Conservation (phyloP, 2,113 vertebrate species). For the Pseudorhombus dupliciocellatus region DNA sequence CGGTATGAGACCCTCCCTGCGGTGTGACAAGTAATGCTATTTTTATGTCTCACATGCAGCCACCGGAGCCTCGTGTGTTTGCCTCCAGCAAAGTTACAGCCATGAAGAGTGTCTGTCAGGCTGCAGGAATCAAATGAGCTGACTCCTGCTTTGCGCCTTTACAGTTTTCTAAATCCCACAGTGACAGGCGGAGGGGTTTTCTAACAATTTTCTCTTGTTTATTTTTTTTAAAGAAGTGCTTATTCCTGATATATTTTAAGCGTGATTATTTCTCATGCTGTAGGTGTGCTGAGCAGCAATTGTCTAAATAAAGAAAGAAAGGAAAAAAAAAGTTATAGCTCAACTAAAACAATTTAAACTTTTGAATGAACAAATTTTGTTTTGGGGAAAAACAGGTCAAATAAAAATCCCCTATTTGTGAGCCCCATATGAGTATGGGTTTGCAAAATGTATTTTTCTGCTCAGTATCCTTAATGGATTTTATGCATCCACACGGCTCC, state of each 20-base stretch:
- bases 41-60: constrained; percentile 77
- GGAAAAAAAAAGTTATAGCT: neutral
- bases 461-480: constrained; percentile 71
- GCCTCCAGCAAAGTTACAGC: constrained; percentile 46
- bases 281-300: neutral
- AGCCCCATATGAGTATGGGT: constrained; percentile 34
- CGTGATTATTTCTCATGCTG: neutral
- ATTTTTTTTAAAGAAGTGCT: too few relatives aligned
- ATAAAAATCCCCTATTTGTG: constrained; percentile 36
- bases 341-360: constrained; percentile 1
- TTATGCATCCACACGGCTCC: constrained; percentile 72
- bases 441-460: constrained; percentile 54
- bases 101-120: constrained; percentile 31
- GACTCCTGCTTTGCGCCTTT: neutral
- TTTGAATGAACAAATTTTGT: constrained; percentile 22
- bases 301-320: neutral
- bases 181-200: neutral
- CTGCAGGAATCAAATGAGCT: constrained; percentile 16
- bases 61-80: constrained; percentile 48
- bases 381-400: constrained; percentile 20
- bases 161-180: neutral
- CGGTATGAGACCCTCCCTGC: constrained; percentile 67
- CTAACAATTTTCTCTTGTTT: too few relatives aligned
- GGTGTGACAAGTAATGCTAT: constrained; percentile 75
- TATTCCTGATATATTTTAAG: neutral